A percentile compares a stretch with the other conserved stretches of the same genome.
These are phyloP conservation scores for Phrynocephalus versicolor DNA, from an alignment of 2,113 vertebrate genomes.

Conservation along the genomic window DNA sequence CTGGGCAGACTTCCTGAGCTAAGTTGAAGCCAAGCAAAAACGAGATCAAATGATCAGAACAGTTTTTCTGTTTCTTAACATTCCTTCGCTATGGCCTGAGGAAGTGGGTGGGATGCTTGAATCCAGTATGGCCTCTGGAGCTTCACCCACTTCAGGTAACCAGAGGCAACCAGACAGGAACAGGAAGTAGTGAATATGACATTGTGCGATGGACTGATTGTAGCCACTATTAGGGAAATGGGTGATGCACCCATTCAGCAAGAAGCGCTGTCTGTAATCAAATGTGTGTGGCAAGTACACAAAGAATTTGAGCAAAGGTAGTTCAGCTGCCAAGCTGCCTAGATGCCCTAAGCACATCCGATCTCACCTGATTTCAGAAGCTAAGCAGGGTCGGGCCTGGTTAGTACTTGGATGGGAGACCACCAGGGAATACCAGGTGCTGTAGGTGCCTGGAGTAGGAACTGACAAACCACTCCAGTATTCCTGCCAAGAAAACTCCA, in stretches of 20 bases:
- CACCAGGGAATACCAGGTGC: too few species aligned
- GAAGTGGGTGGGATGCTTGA: neutral
- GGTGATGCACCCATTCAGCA: neutral
- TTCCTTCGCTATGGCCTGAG: neutral
- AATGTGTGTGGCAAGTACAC: neutral
- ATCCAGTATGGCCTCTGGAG: neutral
- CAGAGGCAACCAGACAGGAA: neutral
- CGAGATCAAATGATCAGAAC: neutral
- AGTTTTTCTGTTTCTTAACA: neutral
- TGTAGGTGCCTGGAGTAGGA: too few species aligned
- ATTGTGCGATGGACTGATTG: neutral
- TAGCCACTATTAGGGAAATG: neutral
- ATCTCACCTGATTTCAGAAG: too few species aligned
- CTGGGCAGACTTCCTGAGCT: neutral
- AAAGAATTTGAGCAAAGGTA: too few species aligned
- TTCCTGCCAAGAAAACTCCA: too few species aligned
- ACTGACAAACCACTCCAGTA: too few species aligned
- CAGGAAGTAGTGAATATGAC: neutral
- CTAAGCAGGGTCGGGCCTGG: too few species aligned
- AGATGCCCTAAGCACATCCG: too few species aligned
- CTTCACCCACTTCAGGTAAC: neutral
- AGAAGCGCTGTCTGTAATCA: neutral
- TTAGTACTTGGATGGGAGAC: too few species aligned
- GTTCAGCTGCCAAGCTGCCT: neutral
- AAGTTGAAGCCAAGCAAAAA: neutral